Evolutionary conservation across 2,113 vertebrate genomes (phyloP).

Genomic region (Rhinoptilus africanus): DNA sequence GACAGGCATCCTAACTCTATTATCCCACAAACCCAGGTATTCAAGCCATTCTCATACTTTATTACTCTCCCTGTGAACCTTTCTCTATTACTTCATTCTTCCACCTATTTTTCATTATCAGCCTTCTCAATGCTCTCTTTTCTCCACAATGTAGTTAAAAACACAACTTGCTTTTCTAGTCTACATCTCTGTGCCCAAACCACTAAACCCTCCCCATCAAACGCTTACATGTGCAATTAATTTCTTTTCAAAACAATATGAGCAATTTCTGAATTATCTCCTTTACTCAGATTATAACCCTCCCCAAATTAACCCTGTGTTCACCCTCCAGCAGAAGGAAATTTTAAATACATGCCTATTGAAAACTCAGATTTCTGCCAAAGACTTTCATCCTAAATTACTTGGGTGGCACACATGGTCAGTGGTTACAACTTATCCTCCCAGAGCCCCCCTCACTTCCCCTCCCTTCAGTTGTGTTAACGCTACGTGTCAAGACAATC

Average conservation of each 20-base stretch:
- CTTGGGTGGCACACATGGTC: background rate
- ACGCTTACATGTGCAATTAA: background rate
- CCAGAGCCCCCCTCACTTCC: background rate
- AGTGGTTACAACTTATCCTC: background rate
- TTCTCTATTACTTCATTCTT: background rate
- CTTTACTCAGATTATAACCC: background rate
- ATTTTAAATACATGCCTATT: background rate
- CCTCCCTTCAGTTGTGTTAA: background rate
- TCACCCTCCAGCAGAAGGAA: background rate
- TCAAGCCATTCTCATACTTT: background rate
- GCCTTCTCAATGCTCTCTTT: background rate
- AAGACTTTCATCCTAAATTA: background rate
- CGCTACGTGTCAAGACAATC: background rate
- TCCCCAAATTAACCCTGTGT: background rate
- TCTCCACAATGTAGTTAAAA: background rate
- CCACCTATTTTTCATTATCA: background rate
- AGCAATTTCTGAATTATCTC: background rate
- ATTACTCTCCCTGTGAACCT: background rate
- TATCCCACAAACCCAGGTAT: background rate
- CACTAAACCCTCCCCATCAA: background rate
- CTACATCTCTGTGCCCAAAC: background rate
- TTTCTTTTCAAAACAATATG: background rate
- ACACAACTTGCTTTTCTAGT: background rate
- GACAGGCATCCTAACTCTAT: background rate
- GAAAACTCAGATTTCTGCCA: background rate